Base-by-base conservation (phyloP, 2,797 vertebrate genomes). In the Eospalax fontanierii region DNA sequence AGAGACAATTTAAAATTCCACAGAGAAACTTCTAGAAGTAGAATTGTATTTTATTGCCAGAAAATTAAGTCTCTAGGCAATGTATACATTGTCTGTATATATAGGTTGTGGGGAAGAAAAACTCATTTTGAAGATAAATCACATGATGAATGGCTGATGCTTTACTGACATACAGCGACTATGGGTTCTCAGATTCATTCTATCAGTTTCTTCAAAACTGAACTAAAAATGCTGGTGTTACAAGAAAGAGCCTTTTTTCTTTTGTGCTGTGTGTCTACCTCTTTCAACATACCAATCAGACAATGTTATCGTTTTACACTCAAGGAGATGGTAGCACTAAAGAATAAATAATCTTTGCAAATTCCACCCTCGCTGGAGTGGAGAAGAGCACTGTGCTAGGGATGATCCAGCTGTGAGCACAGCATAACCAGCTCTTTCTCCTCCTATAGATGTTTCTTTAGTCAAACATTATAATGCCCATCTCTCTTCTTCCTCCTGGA, bases 1-100 rank as follows among this genome's bases (percentile, higher is more conserved):
- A 5, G 9, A 61, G 11, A 78, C 26, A 71, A n/a, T 59, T 89
- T 59, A 70, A 82, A 76, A 46, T 79, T 24, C 16, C 57, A 54
- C 6, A 84, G 28, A 22, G 35, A 95, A 91, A 91, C 50, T 65
- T 91, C 40, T 74, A 86, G 80, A 92, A 70, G 66, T 33, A 65
- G 3, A 28, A 12, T 61, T 22, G 50, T 2, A 50, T n/a, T 74
- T 75, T 83, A 65, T 74, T 70, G 63, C 50, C 35, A 11, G 14
- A 63, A 81, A 68, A 6, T 59, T 74, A 54, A 74, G 33, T 85
- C 33, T 79, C 24, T 50, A 63, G 35, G 40, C 9, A 78, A 38
- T 28, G 15, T 50, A n/a, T 40, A 78, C 24, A 28, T 38, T 12
- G 4, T 40, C 74, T 40, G 33, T 65, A 40, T 65, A 33, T 57